Conservation (phyloP, 37 sponge, comb jelly and placozoan genomes). For the Spongia lamella region DNA sequence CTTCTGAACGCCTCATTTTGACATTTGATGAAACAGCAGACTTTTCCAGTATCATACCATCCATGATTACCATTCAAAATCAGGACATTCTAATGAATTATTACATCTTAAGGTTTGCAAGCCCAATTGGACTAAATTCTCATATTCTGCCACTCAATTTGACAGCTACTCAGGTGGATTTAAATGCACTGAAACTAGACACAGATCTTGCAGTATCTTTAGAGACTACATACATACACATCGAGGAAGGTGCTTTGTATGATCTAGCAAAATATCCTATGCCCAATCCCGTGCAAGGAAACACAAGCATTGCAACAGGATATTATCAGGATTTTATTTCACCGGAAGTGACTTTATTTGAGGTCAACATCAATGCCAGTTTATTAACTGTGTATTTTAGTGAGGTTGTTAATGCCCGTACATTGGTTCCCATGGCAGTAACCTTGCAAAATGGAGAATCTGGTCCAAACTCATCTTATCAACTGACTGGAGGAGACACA, state of each 20-base stretch:
- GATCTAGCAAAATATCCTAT: slow-evolving; percentile 48
- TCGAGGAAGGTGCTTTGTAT: slow-evolving; percentile 47
- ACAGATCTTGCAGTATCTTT: slow-evolving; percentile 56
- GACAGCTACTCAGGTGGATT: slow-evolving; percentile 65
- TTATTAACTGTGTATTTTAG: slow-evolving; percentile 70
- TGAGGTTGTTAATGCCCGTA: slow-evolving; percentile 70
- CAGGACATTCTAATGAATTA: neutral
- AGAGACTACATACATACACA: slow-evolving; percentile 54
- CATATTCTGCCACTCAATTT: slow-evolving; percentile 65
- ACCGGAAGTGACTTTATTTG: slow-evolving; percentile 58
- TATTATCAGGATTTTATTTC: slow-evolving; percentile 64
- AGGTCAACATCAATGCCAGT: slow-evolving; percentile 69
- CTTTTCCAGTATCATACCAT: slow-evolving; percentile 36
- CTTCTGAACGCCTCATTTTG: slow-evolving; percentile 56
- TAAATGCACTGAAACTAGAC: slow-evolving; percentile 69
- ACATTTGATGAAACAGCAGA: slow-evolving; percentile 91
- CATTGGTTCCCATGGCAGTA: slow-evolving; percentile 56
- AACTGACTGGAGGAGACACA: slow-evolving; percentile 64
- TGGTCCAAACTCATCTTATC: slow-evolving; percentile 11
- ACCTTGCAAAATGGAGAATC: slow-evolving; percentile 51
- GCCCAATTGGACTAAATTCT: slow-evolving; percentile 70
- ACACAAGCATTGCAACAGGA: neutral
- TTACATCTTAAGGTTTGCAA: slow-evolving; percentile 11
- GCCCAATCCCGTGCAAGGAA: slow-evolving; percentile 45
- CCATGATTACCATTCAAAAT: slow-evolving; percentile 41